A percentile compares a stretch with the other conserved stretches of the same genome.
phyloP scores from a whole-genome alignment of 2,113 vertebrate species.

The Neolamprologus variostigma region DNA sequence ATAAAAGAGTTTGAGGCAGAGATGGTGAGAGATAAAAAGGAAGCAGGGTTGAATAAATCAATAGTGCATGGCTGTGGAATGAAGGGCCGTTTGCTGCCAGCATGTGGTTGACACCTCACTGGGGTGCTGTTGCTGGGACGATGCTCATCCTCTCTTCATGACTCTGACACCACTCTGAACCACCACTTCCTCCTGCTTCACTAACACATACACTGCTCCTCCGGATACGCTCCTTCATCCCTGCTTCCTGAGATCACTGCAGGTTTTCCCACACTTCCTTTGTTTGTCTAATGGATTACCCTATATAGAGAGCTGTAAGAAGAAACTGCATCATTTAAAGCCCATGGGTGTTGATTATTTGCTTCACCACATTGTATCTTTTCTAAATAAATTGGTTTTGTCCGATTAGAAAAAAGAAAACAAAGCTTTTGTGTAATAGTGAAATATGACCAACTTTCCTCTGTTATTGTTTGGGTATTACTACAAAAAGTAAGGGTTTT shows the following conservation, averaged over 20 bases:
- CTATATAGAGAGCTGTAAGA: neutral
- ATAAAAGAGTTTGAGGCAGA: neutral
- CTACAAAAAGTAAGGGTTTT: neutral
- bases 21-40: constrained; percentile 24
- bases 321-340: neutral
- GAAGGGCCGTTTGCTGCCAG: neutral
- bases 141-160: constrained; percentile 20
- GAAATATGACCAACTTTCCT: neutral
- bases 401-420: neutral
- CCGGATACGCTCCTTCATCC: neutral
- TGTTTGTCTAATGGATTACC: neutral
- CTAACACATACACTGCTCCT: neutral
- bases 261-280: neutral
- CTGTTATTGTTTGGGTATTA: neutral
- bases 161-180: constrained; percentile 17
- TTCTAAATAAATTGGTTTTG: neutral
- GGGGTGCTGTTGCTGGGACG: constrained; percentile 30
- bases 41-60: constrained; percentile 51
- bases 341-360: neutral
- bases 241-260: neutral
- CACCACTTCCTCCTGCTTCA: neutral
- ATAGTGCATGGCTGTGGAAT: constrained; percentile 26
- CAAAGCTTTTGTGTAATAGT: neutral
- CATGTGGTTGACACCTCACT: constrained; percentile 58
- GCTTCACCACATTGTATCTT: neutral